Conservation (phyloP, 37 sponge, comb jelly and placozoan genomes). For the Halisarca cf. caerulea region DNA sequence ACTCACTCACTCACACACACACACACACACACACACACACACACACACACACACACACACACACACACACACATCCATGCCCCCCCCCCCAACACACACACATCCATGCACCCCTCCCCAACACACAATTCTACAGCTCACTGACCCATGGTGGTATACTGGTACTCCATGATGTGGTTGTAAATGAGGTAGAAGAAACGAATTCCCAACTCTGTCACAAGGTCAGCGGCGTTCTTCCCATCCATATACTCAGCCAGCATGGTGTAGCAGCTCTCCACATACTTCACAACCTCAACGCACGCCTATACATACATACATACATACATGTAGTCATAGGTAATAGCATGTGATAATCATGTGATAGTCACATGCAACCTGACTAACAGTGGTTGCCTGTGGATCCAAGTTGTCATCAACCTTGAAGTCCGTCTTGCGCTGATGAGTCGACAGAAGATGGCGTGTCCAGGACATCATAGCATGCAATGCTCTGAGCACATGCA, state of each 20-base stretch:
- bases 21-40: no score
- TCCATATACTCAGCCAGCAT: constrained; percentile 66
- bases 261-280: constrained; percentile 40
- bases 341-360: neutral
- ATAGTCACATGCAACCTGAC: constrained; percentile 11
- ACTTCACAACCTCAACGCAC: constrained; percentile 54
- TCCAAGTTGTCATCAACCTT: constrained; percentile 64
- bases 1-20: no score
- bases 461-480: constrained; percentile 50
- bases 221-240: constrained; percentile 77
- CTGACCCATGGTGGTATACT: constrained; percentile 56
- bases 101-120: no score
- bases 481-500: constrained; percentile 41
- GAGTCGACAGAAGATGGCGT: constrained; percentile 46
- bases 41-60: no score
- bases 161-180: constrained; percentile 78
- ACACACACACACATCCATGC: no score
- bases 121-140: neutral
- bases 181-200: constrained; percentile 73
- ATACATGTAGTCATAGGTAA: neutral
- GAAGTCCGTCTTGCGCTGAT: constrained; percentile 90
- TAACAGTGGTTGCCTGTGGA: constrained; percentile 38
- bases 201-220: constrained; percentile 80
- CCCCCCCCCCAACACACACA: no score
- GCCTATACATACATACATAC: no score